These are phyloP conservation scores for Eucidaris tribuloides DNA, from an alignment of 35 echinoderm and acorn worm species.

Conservation along the genomic window DNA sequence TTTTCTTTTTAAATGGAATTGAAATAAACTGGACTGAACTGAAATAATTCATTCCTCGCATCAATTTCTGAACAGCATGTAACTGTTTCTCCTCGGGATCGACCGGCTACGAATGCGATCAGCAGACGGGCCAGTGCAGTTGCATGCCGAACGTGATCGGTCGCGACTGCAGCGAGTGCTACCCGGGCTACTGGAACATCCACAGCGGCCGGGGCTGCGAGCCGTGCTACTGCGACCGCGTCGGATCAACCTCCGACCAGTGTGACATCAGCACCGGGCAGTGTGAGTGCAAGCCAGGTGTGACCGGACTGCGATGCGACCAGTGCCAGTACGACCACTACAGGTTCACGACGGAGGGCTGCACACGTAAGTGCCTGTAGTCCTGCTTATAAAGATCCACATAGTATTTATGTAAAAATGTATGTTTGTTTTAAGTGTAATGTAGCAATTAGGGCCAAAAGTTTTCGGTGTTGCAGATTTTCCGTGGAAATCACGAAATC, in stretches of 20 bases:
- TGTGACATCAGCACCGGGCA: slow-evolving; percentile 67
- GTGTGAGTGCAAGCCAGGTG: slow-evolving; percentile 79
- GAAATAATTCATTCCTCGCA: background rate
- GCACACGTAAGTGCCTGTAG: slow-evolving; percentile 82
- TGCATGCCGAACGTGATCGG: slow-evolving; percentile 70
- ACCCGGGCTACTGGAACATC: slow-evolving; percentile 81
- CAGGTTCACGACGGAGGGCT: slow-evolving; percentile 70
- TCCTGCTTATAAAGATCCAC: too few relatives aligned
- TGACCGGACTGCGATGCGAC: slow-evolving; percentile 61
- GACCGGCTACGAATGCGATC: slow-evolving; percentile 53
- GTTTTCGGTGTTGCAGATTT: too few relatives aligned
- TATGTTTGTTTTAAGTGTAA: too few relatives aligned
- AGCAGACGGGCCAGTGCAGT: slow-evolving; percentile 45
- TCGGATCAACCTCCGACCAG: slow-evolving; percentile 33
- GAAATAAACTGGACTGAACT: too few relatives aligned
- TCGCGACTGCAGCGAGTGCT: slow-evolving; percentile 73
- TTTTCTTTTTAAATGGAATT: too few relatives aligned
- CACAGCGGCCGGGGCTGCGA: slow-evolving; percentile 80
- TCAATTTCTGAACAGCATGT: slow-evolving; percentile 58
- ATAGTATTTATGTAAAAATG: too few relatives aligned
- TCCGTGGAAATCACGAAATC: too few relatives aligned
- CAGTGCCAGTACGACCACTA: slow-evolving; percentile 70
- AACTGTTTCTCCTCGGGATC: slow-evolving; percentile 63
- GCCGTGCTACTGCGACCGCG: slow-evolving; percentile 53
- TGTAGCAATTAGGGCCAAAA: too few relatives aligned